phyloP scores from a whole-genome alignment of 2,888 invertebrate genomes.

The Callinectes sapidus region DNA sequence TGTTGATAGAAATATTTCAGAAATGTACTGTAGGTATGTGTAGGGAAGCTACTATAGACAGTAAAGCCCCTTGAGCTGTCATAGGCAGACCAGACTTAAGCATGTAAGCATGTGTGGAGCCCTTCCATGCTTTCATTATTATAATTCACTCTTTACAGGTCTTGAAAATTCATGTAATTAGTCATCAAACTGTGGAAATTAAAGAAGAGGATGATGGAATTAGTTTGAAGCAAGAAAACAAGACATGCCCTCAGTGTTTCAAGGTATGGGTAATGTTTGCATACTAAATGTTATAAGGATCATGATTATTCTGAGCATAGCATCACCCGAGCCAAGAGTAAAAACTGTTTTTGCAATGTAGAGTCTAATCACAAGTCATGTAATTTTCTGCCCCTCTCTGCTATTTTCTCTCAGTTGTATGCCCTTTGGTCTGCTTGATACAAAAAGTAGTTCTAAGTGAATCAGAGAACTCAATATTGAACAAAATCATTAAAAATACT shows the following conservation, averaged over 20 bases:
- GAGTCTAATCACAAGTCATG: too few relatives aligned
- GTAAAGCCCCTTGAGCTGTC: background rate
- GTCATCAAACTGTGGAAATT: slow-evolving; percentile 36
- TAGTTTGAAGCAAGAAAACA: slow-evolving; percentile 42
- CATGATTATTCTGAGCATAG: background rate
- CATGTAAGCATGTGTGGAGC: background rate
- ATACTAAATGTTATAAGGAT: background rate
- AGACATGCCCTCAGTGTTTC: slow-evolving; percentile 53
- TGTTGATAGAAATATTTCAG: too few relatives aligned
- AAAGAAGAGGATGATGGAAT: slow-evolving; percentile 41
- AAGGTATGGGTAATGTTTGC: slow-evolving; percentile 13
- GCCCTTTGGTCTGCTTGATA: too few relatives aligned
- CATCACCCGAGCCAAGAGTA: background rate
- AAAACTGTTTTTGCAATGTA: too few relatives aligned
- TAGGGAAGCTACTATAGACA: background rate
- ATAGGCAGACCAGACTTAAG: too few relatives aligned
- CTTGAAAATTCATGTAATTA: slow-evolving; percentile 41
- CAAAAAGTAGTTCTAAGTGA: background rate
- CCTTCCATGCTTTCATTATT: background rate
- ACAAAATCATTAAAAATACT: too few relatives aligned
- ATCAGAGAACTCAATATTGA: too few relatives aligned
- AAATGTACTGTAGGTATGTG: background rate
- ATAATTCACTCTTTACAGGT: slow-evolving; percentile 10
- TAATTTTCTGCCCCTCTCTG: too few relatives aligned
- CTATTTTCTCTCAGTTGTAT: too few relatives aligned